phyloP scores from a whole-genome alignment of 37 sponge, comb jelly and placozoan species.

The Dysidea cf. avara region DNA sequence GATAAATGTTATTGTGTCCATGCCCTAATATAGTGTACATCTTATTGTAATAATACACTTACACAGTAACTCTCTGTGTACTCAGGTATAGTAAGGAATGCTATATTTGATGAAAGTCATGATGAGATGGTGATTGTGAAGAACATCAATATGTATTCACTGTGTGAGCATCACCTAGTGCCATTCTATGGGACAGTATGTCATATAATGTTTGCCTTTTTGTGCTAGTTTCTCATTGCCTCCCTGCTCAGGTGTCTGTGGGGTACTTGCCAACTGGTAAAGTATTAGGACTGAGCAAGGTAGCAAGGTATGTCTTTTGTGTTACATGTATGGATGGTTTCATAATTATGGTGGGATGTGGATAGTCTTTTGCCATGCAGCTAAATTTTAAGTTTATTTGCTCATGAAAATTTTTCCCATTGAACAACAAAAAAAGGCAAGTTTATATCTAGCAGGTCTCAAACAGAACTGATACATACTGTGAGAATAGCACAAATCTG shows the following conservation, averaged over 20 bases:
- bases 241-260: constrained; percentile 82
- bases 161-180: constrained; percentile 98
- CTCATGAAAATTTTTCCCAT: neutral
- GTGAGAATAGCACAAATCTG: too few relatives aligned
- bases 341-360: too few relatives aligned
- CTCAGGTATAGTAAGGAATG: constrained; percentile 81
- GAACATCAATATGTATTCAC: constrained; percentile 92
- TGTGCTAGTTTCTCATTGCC: too few relatives aligned
- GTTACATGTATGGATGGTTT: too few relatives aligned
- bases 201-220: neutral
- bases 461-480: too few relatives aligned
- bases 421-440: too few relatives aligned
- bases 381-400: constrained; percentile 4
- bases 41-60: neutral
- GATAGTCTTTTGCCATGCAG: too few relatives aligned
- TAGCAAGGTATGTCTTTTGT: constrained; percentile 72
- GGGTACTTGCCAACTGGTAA: constrained; percentile 91
- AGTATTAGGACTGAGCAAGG: constrained; percentile 95
- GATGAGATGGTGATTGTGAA: constrained; percentile 94
- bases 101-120: constrained; percentile 86
- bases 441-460: too few relatives aligned
- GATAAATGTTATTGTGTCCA: too few relatives aligned
- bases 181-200: constrained; percentile 90
- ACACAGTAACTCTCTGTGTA: neutral
- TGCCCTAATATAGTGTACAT: neutral